These are phyloP conservation scores for Varanus komodoensis DNA, from an alignment of 2,113 vertebrate species.

Conservation along the genomic window DNA sequence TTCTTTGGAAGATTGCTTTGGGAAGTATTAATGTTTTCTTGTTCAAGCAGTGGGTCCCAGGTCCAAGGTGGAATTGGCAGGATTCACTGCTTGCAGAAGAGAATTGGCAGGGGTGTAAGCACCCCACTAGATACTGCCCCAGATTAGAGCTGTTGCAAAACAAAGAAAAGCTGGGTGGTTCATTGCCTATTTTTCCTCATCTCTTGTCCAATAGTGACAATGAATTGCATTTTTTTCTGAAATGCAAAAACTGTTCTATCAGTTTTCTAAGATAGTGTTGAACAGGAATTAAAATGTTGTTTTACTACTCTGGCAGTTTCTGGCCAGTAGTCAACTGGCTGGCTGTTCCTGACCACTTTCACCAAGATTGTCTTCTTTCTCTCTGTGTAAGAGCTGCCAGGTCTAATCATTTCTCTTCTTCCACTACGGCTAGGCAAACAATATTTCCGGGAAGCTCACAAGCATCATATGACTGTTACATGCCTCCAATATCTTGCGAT, in stretches of 20 bases:
- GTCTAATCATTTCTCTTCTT: too few species aligned
- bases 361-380: neutral
- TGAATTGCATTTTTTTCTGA: neutral
- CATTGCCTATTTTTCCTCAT: neutral
- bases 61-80: too few species aligned
- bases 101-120: too few species aligned
- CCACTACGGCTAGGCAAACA: neutral
- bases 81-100: too few species aligned
- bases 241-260: neutral
- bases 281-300: neutral
- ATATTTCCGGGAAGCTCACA: neutral
- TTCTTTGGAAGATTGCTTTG: too few species aligned
- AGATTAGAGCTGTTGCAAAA: too few species aligned
- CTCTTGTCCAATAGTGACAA: neutral
- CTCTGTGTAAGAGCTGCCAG: neutral
- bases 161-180: too few species aligned
- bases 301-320: neutral
- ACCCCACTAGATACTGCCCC: too few species aligned
- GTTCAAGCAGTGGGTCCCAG: too few species aligned
- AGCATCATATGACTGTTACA: neutral
- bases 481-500: neutral
- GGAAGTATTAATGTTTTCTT: too few species aligned
- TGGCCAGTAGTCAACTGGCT: neutral
- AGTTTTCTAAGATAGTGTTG: neutral
- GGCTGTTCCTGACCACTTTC: neutral